Evolutionary conservation across 2,797 vertebrate genomes (phyloP), one percentile per base, ranked within the genome.

Genomic region (Argya squamiceps): DNA sequence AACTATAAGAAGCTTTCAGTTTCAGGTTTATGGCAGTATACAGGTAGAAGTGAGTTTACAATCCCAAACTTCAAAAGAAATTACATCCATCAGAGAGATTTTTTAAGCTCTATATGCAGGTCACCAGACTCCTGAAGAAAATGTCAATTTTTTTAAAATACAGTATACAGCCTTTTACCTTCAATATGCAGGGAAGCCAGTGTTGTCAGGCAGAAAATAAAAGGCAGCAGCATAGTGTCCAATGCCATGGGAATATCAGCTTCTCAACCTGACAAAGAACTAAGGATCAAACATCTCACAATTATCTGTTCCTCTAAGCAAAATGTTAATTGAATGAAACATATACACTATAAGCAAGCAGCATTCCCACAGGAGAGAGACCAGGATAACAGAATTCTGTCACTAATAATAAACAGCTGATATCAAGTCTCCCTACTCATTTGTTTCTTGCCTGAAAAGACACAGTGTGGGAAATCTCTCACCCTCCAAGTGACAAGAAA

Each of bases 241-340:
- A 73, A 12, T 34, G 46, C 32, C 69, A 81, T 3, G 37, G 26
- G 15, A 89, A 16, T 50, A 85, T 13, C 3, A 3, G 5, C 36
- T 89, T 89, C 59, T 53, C 71, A 71, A 91, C 44, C n/a, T 91
- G 75, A 94, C 24, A 62, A 85, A 89, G 65, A 92, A 91, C 55
- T 80, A 55, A 60, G 86, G 64, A 88, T 59, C 29, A 91, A 80
- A 78, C 55, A 75, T 32, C 39, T 55, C 6, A 1, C 23, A 47
- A 55, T 76, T 59, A 80, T 36, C 39, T 81, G 52, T 27, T 89
- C 41, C 49, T 65, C 20, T 29, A 84, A 37, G 24, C 20, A 92
- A 96, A 90, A 84, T 23, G 21, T n/a, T 53, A 84, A 47, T 4
- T 68, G 52, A 74, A 74, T 55, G 43, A 71, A 89, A 75, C 0